A percentile compares a stretch with the other conserved stretches of the same genome.
These are phyloP conservation scores for Theretra japonica DNA, from an alignment of 2,888 invertebrate genomes.

Conservation along the genomic window DNA sequence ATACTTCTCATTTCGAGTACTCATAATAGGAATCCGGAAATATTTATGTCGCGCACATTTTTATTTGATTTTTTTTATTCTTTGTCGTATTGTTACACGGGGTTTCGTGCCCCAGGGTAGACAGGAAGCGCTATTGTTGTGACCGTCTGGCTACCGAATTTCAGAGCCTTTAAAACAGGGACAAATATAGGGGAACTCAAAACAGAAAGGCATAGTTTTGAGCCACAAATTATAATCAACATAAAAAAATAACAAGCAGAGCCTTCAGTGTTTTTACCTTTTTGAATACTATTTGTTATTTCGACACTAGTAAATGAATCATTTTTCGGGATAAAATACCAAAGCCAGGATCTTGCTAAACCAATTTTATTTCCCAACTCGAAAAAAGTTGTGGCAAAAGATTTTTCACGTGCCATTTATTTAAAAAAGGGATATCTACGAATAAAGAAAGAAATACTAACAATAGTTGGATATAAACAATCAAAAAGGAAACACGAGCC, in stretches of 20 bases:
- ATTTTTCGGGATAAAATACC: too few species aligned
- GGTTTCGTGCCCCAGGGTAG: background rate
- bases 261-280: too few species aligned
- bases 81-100: background rate
- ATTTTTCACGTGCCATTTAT: too few species aligned
- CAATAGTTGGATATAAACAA: background rate
- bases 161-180: background rate
- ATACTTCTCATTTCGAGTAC: background rate
- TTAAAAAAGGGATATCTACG: background rate
- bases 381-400: background rate
- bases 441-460: background rate
- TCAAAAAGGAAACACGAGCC: background rate
- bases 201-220: background rate
- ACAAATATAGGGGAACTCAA: background rate
- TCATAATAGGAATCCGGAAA: background rate
- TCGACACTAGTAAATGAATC: too few species aligned
- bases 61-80: background rate
- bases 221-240: background rate
- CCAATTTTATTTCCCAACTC: background rate
- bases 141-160: background rate
- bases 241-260: too few species aligned
- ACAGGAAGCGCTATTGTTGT: constrained; percentile 2
- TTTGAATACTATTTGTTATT: too few species aligned
- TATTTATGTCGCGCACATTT: background rate
- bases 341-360: background rate